Conservation (phyloP, 2,888 invertebrate species). For the Linyphia triangularis region DNA sequence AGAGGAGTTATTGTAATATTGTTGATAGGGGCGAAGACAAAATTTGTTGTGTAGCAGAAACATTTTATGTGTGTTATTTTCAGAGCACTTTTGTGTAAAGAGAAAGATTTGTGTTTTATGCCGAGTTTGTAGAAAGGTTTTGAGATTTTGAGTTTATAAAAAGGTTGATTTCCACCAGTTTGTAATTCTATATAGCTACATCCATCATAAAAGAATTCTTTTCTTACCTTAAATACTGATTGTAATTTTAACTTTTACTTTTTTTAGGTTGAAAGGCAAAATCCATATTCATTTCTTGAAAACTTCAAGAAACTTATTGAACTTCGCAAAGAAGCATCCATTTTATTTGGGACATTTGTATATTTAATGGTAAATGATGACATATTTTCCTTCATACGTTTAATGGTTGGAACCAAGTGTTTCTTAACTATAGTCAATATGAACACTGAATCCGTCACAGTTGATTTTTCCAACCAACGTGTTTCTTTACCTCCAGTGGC, state of each 20-base stretch:
- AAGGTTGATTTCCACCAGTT: too few species aligned
- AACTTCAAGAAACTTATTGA: slow-evolving; percentile 60
- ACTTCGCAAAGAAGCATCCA: slow-evolving; percentile 72
- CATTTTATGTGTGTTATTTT: too few species aligned
- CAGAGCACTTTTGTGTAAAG: too few species aligned
- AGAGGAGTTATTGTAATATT: too few species aligned
- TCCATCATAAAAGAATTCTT: too few species aligned
- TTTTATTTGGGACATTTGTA: slow-evolving; percentile 66
- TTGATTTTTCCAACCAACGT: slow-evolving; percentile 82
- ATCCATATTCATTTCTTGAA: slow-evolving; percentile 33
- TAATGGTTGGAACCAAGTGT: slow-evolving; percentile 80
- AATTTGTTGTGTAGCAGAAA: too few species aligned
- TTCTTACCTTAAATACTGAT: too few species aligned
- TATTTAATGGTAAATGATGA: slow-evolving; percentile 15
- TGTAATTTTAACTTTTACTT: neutral
- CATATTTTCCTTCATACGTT: slow-evolving; percentile 73
- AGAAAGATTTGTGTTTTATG: too few species aligned
- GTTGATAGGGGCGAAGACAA: too few species aligned
- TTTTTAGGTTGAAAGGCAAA: slow-evolving; percentile 37
- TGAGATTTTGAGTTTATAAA: too few species aligned
- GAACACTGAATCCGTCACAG: slow-evolving; percentile 80
- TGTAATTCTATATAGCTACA: too few species aligned
- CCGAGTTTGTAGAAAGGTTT: too few species aligned
- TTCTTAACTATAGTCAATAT: slow-evolving; percentile 87
- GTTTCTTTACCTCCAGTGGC: slow-evolving; percentile 38